Conservation (phyloP, 2,113 vertebrate genomes). For the Pachycephala philippinensis region DNA sequence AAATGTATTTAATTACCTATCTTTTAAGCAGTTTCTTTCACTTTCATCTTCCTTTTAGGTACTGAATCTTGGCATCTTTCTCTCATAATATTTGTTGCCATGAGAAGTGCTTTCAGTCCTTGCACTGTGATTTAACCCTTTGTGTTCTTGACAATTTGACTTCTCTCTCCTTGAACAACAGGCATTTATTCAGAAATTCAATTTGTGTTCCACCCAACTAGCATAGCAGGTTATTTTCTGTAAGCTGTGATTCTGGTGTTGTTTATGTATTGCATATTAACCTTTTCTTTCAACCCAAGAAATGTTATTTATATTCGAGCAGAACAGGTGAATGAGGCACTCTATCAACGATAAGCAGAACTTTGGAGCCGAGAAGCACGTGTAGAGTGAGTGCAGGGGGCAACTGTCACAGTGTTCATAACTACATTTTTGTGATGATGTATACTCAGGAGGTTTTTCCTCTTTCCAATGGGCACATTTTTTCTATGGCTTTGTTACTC, state of each 20-base stretch:
- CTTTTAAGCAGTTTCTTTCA: neutral
- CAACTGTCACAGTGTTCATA: neutral
- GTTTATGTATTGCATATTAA: neutral
- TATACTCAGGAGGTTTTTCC: neutral
- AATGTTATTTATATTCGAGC: neutral
- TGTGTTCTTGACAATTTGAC: neutral
- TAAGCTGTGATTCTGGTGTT: neutral
- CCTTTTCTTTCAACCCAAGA: neutral
- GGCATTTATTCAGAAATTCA: neutral
- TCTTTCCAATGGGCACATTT: neutral
- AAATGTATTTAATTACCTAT: neutral
- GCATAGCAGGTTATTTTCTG: neutral
- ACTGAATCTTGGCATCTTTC: neutral
- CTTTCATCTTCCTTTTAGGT: neutral
- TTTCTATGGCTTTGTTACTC: neutral
- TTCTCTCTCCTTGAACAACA: neutral
- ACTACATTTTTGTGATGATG: neutral
- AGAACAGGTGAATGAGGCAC: neutral
- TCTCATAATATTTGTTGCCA: neutral
- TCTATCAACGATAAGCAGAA: neutral
- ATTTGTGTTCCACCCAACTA: neutral
- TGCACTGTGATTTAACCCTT: neutral
- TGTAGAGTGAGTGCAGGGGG: accelerated
- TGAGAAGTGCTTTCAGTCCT: neutral
- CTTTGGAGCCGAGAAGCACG: neutral